Conservation (phyloP, 1,140 invertebrate genomes). For the Ceratina australensis region DNA sequence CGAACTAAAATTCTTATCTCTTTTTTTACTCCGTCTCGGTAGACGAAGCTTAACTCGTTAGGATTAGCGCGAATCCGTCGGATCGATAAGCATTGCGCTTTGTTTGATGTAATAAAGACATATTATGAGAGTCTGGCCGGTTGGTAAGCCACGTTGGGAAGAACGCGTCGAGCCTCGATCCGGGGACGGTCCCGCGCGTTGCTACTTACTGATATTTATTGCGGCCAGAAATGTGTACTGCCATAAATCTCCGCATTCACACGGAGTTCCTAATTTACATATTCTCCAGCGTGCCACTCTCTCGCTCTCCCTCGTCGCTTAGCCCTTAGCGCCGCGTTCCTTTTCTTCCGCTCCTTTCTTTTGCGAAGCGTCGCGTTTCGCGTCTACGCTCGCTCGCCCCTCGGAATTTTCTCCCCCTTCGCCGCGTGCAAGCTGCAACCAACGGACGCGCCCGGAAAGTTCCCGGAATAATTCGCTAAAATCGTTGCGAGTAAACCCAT, state of each 20-base stretch:
- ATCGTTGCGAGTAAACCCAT: too few species aligned
- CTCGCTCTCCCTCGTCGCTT: slow-evolving; percentile 3
- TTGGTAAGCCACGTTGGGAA: slow-evolving; percentile 11
- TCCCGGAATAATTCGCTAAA: too few species aligned
- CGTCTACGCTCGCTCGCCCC: neutral
- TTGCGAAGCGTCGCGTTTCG: slow-evolving; percentile 24
- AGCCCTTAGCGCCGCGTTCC: slow-evolving; percentile 19
- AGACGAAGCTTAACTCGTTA: too few species aligned
- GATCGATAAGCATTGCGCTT: too few species aligned
- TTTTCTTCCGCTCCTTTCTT: slow-evolving; percentile 35
- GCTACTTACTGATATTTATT: slow-evolving; percentile 80
- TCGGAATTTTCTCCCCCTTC: slow-evolving; percentile 10
- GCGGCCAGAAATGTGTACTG: slow-evolving; percentile 77
- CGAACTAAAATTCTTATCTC: too few species aligned
- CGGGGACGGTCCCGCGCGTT: slow-evolving; percentile 55
- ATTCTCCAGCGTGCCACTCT: slow-evolving; percentile 63
- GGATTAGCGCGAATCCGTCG: too few species aligned
- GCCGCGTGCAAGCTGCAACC: neutral
- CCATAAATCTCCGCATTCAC: slow-evolving; percentile 79
- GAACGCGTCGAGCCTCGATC: slow-evolving; percentile 36
- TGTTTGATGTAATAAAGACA: too few species aligned
- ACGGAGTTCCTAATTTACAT: slow-evolving; percentile 79
- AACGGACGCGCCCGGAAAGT: too few species aligned
- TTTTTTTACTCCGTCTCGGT: too few species aligned
- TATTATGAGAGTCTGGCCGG: too few species aligned